A percentile compares a stretch with the other conserved stretches of the same genome.
phyloP scores from a whole-genome alignment of 2,797 vertebrate species.

The Chaetophractus vellerosus region DNA sequence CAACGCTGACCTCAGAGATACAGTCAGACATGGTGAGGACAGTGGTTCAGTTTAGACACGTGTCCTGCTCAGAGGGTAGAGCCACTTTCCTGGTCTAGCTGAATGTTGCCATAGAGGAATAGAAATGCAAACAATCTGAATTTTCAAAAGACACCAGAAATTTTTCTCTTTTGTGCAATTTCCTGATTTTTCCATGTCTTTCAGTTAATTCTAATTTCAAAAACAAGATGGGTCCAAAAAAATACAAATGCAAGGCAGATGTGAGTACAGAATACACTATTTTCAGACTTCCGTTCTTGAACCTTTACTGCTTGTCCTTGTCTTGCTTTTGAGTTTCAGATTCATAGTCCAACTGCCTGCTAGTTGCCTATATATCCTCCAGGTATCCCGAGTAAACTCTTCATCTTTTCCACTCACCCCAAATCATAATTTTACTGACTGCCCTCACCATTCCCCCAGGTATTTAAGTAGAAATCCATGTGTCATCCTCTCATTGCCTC shows the following conservation, averaged over 20 bases:
- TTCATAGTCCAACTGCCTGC: not conserved
- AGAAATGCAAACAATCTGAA: not conserved
- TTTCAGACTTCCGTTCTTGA: slow-evolving; percentile 19
- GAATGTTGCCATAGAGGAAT: not conserved
- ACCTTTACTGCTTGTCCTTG: slow-evolving; percentile 18
- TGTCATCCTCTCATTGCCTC: not conserved
- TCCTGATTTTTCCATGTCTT: slow-evolving; percentile 15
- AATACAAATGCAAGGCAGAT: not conserved
- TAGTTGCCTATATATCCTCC: not conserved
- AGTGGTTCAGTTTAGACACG: not conserved
- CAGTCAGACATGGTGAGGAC: not conserved
- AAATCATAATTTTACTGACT: slow-evolving; percentile 17
- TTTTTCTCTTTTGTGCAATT: not conserved
- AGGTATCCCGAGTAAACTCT: slow-evolving; percentile 6
- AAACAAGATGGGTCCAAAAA: not conserved
- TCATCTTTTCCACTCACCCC: not conserved
- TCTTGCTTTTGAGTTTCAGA: slow-evolving; percentile 32
- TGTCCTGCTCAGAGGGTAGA: not conserved
- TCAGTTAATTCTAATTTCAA: slow-evolving; percentile 17
- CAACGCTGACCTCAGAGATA: not conserved
- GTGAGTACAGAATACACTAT: not conserved
- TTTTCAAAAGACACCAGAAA: slow-evolving; percentile 8
- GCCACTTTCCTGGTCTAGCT: not conserved
- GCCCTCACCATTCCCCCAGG: not conserved
- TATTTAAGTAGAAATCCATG: slow-evolving; percentile 33